These are phyloP conservation scores for Cheilosia grossa DNA, from an alignment of 2,888 invertebrate genomes.

Conservation along the genomic window DNA sequence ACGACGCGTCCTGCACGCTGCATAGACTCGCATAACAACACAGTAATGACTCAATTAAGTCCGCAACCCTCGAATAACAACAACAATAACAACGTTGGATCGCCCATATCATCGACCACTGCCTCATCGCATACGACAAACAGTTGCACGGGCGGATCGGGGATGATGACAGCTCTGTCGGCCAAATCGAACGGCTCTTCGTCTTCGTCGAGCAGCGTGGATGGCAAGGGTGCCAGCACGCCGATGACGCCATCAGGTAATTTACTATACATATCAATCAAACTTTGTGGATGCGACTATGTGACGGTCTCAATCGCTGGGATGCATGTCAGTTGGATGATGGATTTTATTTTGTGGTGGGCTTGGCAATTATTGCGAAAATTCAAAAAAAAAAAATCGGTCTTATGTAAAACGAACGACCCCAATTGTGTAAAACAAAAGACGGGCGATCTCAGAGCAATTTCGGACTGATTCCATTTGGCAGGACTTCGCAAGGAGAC, in stretches of 20 bases:
- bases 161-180: slow-evolving; percentile 77
- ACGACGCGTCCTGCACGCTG: slow-evolving; percentile 78
- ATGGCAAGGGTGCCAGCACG: slow-evolving; percentile 80
- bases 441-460: not conserved
- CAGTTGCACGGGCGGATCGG: slow-evolving; percentile 61
- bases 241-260: slow-evolving; percentile 83
- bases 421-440: slow-evolving; percentile 15
- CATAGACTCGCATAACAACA: slow-evolving; percentile 80
- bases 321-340: not conserved
- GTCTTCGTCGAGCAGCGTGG: slow-evolving; percentile 79
- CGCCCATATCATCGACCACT: slow-evolving; percentile 81
- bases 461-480: too few relatives aligned
- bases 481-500: not conserved
- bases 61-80: slow-evolving; percentile 75
- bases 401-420: not conserved
- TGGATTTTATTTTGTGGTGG: too few relatives aligned
- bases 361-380: too few relatives aligned
- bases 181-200: slow-evolving; percentile 82
- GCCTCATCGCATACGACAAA: slow-evolving; percentile 79
- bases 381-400: too few relatives aligned
- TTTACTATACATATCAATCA: slow-evolving; percentile 16
- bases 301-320: not conserved
- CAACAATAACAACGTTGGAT: slow-evolving; percentile 79
- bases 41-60: slow-evolving; percentile 78
- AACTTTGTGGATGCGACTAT: not conserved